phyloP scores from a whole-genome alignment of 2,797 vertebrate species.

The Sphenopsis melanotis region DNA sequence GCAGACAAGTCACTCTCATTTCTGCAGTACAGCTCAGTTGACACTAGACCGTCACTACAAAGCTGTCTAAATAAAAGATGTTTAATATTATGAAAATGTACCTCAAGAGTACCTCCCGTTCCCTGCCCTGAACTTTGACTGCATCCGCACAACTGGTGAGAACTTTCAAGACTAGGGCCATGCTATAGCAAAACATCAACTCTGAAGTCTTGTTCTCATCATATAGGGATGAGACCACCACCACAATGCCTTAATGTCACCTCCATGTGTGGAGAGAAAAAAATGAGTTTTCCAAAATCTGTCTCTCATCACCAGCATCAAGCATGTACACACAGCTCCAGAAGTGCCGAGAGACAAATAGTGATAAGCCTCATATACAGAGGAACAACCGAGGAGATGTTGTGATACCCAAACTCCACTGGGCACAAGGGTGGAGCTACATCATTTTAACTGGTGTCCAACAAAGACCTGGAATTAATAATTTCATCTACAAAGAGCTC shows the following conservation, averaged over 20 bases:
- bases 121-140: not conserved
- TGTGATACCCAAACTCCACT: not conserved
- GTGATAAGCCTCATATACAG: not conserved
- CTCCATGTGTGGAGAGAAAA: not conserved
- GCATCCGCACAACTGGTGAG: not conserved
- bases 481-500: not conserved
- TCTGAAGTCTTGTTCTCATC: not conserved
- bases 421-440: not conserved
- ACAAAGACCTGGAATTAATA: not conserved
- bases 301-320: not conserved
- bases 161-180: not conserved
- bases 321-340: not conserved
- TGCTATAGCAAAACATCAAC: not conserved
- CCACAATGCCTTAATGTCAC: not conserved
- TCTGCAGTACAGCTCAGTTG: not conserved
- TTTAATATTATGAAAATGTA: not conserved
- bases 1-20: not conserved
- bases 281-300: not conserved
- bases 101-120: not conserved
- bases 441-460: not conserved
- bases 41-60: not conserved
- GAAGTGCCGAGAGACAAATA: not conserved
- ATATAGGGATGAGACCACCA: accelerated
- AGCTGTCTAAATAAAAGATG: not conserved
- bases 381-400: not conserved